phyloP scores from a whole-genome alignment of 2,888 invertebrate genomes.

The Mesorhabditis sp. region DNA sequence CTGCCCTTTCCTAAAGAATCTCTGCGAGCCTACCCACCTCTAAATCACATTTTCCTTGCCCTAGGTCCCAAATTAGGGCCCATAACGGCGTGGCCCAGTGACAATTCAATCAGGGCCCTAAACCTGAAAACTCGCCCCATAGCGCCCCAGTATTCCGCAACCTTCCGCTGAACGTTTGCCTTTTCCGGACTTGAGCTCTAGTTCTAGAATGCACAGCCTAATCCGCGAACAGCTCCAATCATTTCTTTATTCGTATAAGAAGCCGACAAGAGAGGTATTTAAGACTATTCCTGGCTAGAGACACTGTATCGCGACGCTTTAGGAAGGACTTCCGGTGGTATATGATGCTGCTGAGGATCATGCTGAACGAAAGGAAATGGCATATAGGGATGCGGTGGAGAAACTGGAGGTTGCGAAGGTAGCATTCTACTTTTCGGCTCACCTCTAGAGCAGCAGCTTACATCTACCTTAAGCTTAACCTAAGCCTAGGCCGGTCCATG shows the following conservation, averaged over 20 bases:
- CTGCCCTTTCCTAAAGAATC: too few relatives aligned
- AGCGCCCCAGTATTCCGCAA: too few relatives aligned
- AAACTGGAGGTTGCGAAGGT: conserved; percentile 4
- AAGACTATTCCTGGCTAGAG: not conserved
- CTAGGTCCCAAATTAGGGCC: too few relatives aligned
- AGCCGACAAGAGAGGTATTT: not conserved
- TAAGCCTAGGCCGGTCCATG: too few relatives aligned
- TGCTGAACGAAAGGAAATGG: not conserved
- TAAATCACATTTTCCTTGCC: too few relatives aligned
- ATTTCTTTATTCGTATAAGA: not conserved
- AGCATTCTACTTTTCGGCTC: too few relatives aligned
- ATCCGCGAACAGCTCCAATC: conserved; percentile 5
- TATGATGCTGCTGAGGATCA: not conserved
- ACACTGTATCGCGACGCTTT: not conserved
- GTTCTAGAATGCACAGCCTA: conserved; percentile 1
- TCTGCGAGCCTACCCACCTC: too few relatives aligned
- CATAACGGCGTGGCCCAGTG: too few relatives aligned
- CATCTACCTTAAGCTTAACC: too few relatives aligned
- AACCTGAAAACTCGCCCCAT: too few relatives aligned
- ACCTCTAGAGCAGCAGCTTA: too few relatives aligned
- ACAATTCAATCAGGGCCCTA: too few relatives aligned
- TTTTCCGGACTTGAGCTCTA: not conserved
- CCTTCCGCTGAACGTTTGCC: not conserved
- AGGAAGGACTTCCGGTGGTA: not conserved
- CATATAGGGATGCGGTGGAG: not conserved